Conservation (phyloP, 2,888 invertebrate species). For the Acrobasis consociella region DNA sequence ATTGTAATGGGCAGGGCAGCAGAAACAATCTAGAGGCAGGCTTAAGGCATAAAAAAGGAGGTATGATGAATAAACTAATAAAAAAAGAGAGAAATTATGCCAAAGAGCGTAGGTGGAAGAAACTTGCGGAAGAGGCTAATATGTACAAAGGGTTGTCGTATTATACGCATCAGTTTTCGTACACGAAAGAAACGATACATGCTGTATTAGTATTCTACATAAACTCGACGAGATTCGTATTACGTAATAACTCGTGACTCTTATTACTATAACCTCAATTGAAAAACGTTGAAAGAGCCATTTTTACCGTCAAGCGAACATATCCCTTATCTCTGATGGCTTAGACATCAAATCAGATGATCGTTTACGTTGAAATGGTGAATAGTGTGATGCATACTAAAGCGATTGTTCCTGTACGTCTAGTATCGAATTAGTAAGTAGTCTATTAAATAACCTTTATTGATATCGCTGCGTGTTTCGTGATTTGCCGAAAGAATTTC, state of each 20-base stretch:
- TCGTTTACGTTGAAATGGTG: slow-evolving; percentile 38
- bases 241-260: slow-evolving; percentile 81
- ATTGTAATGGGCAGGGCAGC: too few species aligned
- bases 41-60: too few species aligned
- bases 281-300: slow-evolving; percentile 60
- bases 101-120: too few species aligned
- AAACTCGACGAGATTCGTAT: slow-evolving; percentile 64
- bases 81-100: too few species aligned
- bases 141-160: too few species aligned
- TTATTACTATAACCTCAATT: slow-evolving; percentile 59
- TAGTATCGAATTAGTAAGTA: slow-evolving; percentile 53
- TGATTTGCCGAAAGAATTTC: slow-evolving; percentile 3
- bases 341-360: slow-evolving; percentile 45
- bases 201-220: slow-evolving; percentile 54
- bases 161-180: neutral
- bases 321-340: slow-evolving; percentile 40
- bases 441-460: slow-evolving; percentile 46
- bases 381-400: slow-evolving; percentile 57
- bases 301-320: slow-evolving; percentile 42
- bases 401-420: slow-evolving; percentile 61
- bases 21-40: too few species aligned
- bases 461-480: slow-evolving; percentile 23
- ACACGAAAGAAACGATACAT: slow-evolving; percentile 29
- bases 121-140: too few species aligned
- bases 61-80: too few species aligned